Evolutionary conservation across 2,797 vertebrate species (phyloP).

Genomic region (Rhinoraja longicauda): DNA sequence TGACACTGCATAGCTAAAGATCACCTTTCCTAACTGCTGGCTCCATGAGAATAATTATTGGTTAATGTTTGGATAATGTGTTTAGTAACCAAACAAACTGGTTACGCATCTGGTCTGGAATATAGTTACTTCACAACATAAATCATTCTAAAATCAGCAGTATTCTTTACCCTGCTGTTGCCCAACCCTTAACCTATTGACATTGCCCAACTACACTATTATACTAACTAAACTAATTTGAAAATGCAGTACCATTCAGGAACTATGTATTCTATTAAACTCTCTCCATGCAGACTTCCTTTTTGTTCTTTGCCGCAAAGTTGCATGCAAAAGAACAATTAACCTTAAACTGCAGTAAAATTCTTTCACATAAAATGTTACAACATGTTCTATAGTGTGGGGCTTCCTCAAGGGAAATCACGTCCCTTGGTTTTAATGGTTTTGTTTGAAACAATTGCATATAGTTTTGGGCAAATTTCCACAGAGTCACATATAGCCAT

Average conservation of each 20-base stretch:
- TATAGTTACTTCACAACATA: conserved; percentile 6
- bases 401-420: conserved; percentile 16
- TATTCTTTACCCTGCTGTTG: not conserved
- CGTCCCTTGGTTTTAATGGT: not conserved
- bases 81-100: not conserved
- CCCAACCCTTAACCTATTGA: not conserved
- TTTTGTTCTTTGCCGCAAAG: conserved; percentile 33
- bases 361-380: conserved; percentile 34
- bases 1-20: not conserved
- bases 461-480: not conserved
- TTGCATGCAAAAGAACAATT: conserved; percentile 36
- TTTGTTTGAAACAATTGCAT: not conserved
- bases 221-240: not conserved
- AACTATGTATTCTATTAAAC: conserved; percentile 3
- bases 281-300: conserved; percentile 15
- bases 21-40: not conserved
- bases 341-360: conserved; percentile 32
- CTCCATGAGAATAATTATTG: not conserved
- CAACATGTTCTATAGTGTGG: conserved; percentile 2
- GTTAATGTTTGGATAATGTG: not conserved
- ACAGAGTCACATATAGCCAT: not conserved
- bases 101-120: not conserved
- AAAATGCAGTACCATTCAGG: not conserved
- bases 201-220: not conserved
- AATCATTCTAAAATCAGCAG: not conserved